phyloP scores from a whole-genome alignment of 2,888 invertebrate genomes.

The Drosophila multiciliata region DNA sequence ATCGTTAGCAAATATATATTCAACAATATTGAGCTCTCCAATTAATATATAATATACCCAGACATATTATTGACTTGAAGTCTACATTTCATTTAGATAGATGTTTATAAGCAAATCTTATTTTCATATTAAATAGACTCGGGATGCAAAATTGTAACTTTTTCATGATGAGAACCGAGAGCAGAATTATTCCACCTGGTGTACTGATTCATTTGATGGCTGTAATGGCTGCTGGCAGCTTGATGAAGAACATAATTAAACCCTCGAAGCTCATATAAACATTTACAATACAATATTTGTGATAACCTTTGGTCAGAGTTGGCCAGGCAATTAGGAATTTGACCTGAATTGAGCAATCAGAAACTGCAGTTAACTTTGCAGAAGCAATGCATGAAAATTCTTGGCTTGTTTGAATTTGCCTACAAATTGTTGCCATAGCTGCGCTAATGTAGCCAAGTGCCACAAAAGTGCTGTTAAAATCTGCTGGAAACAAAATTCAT shows the following conservation, averaged over 20 bases:
- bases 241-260: not conserved
- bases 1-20: not conserved
- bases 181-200: not conserved
- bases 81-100: not conserved
- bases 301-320: not conserved
- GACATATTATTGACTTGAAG: not conserved
- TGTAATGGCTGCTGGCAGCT: not conserved
- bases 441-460: slow-evolving; percentile 64
- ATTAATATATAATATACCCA: not conserved
- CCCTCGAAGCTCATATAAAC: not conserved
- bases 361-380: slow-evolving; percentile 50
- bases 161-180: not conserved
- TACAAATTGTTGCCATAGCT: slow-evolving; percentile 65
- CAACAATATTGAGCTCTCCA: not conserved
- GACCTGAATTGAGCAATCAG: slow-evolving; percentile 58
- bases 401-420: slow-evolving; percentile 57
- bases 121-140: not conserved
- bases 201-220: not conserved
- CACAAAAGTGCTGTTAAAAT: slow-evolving; percentile 73
- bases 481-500: slow-evolving; percentile 68
- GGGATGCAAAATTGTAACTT: not conserved
- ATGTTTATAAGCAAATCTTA: not conserved
- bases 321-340: slow-evolving; percentile 26
- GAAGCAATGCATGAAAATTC: slow-evolving; percentile 37
- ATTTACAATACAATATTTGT: not conserved